A percentile compares a stretch with the other conserved stretches of the same genome.
Conservation (phyloP, 2,113 vertebrate genomes). For the Eclectus roratus region DNA sequence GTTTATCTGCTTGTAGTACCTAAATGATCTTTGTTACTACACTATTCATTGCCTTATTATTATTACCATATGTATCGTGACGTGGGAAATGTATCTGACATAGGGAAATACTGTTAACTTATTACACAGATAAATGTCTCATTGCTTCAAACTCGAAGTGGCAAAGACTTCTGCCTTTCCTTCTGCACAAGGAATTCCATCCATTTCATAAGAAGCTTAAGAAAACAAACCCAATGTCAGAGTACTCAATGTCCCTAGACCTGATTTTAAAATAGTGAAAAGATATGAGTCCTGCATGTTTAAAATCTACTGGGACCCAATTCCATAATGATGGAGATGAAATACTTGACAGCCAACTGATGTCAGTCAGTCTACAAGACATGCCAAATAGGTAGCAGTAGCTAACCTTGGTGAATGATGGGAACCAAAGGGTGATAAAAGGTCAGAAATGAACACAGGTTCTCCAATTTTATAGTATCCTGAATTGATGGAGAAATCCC, state of each 20-base stretch:
- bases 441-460: neutral
- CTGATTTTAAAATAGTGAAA: neutral
- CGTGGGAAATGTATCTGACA: neutral
- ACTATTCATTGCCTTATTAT: neutral
- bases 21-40: neutral
- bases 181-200: neutral
- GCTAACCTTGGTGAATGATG: neutral
- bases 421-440: neutral
- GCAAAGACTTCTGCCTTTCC: neutral
- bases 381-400: neutral
- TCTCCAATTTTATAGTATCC: neutral
- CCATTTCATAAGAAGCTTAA: neutral
- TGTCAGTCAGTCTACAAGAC: neutral
- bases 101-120: neutral
- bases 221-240: neutral
- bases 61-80: neutral
- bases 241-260: neutral
- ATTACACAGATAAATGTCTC: neutral
- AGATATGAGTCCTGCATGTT: neutral
- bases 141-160: neutral
- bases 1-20: neutral
- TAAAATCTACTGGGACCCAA: neutral
- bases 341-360: neutral
- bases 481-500: neutral
- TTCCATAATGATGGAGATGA: neutral